Base-by-base conservation (phyloP, 2,113 vertebrate genomes). In the Miniopterus natalensis region DNA sequence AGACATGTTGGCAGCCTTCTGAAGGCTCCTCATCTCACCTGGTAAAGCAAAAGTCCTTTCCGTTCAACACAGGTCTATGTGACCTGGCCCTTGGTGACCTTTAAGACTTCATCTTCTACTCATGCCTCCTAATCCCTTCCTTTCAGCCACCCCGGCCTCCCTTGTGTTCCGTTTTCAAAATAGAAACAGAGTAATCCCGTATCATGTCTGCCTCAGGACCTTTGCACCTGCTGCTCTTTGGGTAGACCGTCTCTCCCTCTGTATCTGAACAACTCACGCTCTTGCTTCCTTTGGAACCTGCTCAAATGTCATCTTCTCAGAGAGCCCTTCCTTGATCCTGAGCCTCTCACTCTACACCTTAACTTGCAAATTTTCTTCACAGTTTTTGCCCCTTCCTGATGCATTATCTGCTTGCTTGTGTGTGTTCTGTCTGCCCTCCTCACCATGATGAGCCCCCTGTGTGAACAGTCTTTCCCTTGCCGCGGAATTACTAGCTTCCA, bases 321-420 rank as follows among this genome's bases (percentile, higher is more conserved):
- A 84, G 25, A 49, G 18, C 23, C 18, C 66, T 92, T 73, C 18
- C 23, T 85, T 75, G 31, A 87, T 47, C 42, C 20, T 59, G 10
- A 6, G 3, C 11, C 25, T 36, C 66, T 23, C 23, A 0, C 45
- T 74, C 0, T 9, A 29, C 1, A 66, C 3, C 6, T 59, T 5
- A 20, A 25, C 40, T 40, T 47, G 29, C 0, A 45, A 9, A 49
- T 53, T 57, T 45, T 29, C n/a, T 68, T 55, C 12, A 45, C 42
- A 12, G 20, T 65, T 63, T 0, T 0, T 25, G 27, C 80, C 25
- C 11, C 14, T 91, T 45, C 20, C 1, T 6, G 40, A 71, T 5
- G 2, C 9, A 23, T 65, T 55, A 11, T 47, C 73, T 71, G 3
- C n/a, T 57, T 49, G 21, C 12, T 87, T 40, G 27, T 36, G 59